phyloP scores from a whole-genome alignment of 2,797 vertebrate genomes.

The Rallus crepitans region DNA sequence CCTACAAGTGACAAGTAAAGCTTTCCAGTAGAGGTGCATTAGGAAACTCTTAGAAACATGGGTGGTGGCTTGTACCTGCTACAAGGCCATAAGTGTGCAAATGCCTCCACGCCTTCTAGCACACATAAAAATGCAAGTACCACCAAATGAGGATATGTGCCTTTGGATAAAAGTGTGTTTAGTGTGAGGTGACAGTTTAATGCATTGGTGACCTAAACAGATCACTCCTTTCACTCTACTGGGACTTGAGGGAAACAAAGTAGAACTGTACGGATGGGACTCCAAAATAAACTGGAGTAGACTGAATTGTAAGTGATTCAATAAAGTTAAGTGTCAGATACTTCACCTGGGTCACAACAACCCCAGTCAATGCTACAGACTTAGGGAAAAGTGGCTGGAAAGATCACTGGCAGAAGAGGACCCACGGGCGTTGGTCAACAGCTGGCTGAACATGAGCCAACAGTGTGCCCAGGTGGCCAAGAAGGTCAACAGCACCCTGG shows the following conservation, averaged over 20 bases:
- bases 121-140: background rate
- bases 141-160: rapidly evolving
- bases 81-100: background rate
- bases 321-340: no score
- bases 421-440: no score
- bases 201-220: background rate
- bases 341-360: no score
- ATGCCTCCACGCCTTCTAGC: background rate
- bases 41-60: background rate
- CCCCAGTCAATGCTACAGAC: no score
- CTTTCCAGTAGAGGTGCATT: background rate
- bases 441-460: no score
- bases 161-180: background rate
- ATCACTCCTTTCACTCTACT: background rate
- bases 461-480: no score
- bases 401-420: no score
- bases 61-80: background rate
- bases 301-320: background rate
- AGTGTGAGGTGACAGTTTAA: background rate
- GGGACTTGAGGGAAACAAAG: background rate
- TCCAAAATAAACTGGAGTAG: background rate
- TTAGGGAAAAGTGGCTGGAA: no score
- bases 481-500: no score
- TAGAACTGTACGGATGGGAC: rapidly evolving
- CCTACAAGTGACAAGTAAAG: background rate